Evolutionary conservation across 2,888 invertebrate species (phyloP), one percentile per base, ranked within the genome.

Genomic region (Drosophila nr. perissopoda): DNA sequence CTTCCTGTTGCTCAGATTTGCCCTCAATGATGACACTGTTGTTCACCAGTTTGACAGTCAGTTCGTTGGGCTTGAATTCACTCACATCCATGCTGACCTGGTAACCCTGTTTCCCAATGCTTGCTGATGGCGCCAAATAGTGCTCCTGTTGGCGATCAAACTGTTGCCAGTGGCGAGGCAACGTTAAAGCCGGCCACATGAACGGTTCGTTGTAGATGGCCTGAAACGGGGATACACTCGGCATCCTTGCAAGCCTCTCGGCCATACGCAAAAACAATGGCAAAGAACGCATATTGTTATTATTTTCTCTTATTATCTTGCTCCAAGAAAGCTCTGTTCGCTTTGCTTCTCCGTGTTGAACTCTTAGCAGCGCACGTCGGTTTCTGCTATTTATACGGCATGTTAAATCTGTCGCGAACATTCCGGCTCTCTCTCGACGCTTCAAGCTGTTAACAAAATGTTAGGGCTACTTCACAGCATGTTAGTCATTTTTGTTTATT

Each of bases 31-130:
- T 94, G 57, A 95, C 94, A 56, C 94, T 94, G 79, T 95, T 95
- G 16, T 96, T 96, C 0, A 96, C 94, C 0, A 96, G 96, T 91
- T 96, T 97, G 34, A 97, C 97, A 1, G 94, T 94, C 56, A 97
- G 95, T 91, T 97, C 97, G 34, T 96, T 95, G 0, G 97, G 97
- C n/a, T 94, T 93, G 87, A 96, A 97, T 80, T 97, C 96, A 87
- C 96, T 95, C 0, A 97, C 96, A 89, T 97, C 97, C 78, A 97
- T 92, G 76, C 94, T 95, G 21, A 96, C 95, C 87, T 96, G 95
- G 69, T 96, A 96, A 71, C 95, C 95, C 79, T 96, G 95, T 8
- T 95, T 95, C 86, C 95, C 95, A 29, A 94, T 78, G 2, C 80
- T 86, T 2, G 79, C 74, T 3, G 75, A 59, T 6, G 77, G 63